Evolutionary conservation across 1,140 invertebrate genomes (phyloP).

Genomic region (Caenorhabditis latens): DNA sequence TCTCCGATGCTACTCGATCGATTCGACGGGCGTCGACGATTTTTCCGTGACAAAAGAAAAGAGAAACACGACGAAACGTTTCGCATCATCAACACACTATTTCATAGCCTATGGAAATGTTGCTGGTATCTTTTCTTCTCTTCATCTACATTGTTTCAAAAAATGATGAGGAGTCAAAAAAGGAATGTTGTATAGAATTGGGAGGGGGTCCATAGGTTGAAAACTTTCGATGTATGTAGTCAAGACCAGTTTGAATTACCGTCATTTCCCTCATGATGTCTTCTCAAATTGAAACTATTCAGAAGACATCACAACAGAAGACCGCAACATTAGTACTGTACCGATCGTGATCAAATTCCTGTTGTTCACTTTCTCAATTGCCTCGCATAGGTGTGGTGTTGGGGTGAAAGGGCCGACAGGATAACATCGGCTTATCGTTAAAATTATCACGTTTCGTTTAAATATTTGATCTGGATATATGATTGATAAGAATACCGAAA

Average conservation of each 20-base stretch:
- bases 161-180: constrained; percentile 14
- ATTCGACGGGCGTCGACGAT: constrained; percentile 35
- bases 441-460: background rate
- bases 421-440: background rate
- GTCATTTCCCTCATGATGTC: background rate
- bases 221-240: no score
- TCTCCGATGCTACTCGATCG: constrained; percentile 13
- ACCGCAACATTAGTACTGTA: constrained; percentile 28
- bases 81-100: constrained; percentile 14
- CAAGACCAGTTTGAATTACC: constrained; percentile 2
- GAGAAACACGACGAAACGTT: constrained; percentile 44
- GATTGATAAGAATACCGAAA: background rate
- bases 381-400: background rate
- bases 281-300: background rate
- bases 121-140: background rate
- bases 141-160: background rate
- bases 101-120: constrained; percentile 24
- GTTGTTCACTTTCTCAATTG: constrained; percentile 41
- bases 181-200: background rate
- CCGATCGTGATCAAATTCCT: constrained; percentile 2
- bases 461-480: background rate
- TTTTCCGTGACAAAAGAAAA: constrained; percentile 44
- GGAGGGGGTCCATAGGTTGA: background rate
- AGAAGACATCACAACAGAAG: constrained; percentile 12
- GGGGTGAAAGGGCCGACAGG: background rate